phyloP scores from a whole-genome alignment of 2,888 invertebrate species.

The Abrostola tripartita region DNA sequence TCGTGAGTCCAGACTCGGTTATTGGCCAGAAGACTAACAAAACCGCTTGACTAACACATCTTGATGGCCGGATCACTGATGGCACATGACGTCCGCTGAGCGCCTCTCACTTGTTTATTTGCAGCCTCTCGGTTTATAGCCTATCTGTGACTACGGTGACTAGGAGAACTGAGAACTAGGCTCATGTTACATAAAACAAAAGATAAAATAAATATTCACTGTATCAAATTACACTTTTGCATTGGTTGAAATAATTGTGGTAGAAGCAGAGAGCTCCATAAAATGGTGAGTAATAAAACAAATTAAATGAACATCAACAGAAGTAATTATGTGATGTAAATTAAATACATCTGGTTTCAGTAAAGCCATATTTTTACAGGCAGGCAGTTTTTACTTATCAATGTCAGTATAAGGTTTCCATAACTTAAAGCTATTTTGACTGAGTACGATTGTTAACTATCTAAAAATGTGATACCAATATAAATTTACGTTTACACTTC shows the following conservation, averaged over 20 bases:
- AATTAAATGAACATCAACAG: no score
- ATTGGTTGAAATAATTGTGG: no score
- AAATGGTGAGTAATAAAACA: no score
- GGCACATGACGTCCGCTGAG: slow-evolving; percentile 52
- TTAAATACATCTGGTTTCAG: no score
- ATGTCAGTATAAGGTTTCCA: no score
- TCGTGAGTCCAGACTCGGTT: not conserved
- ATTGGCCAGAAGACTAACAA: slow-evolving; percentile 26
- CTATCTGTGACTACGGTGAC: slow-evolving; percentile 13
- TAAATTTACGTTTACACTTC: not conserved
- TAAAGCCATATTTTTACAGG: no score
- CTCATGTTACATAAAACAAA: not conserved
- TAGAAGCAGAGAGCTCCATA: no score
- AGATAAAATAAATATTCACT: not conserved
- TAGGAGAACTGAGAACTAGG: slow-evolving; percentile 10
- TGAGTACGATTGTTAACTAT: no score
- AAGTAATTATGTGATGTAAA: no score
- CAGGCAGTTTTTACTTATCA: no score
- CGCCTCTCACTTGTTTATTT: slow-evolving; percentile 62
- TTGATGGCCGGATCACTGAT: slow-evolving; percentile 37
- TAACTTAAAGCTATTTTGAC: no score
- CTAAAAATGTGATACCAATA: not conserved
- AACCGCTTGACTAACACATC: slow-evolving; percentile 42
- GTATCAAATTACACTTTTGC: no score
- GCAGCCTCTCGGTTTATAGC: slow-evolving; percentile 48